Conservation (phyloP, 2,888 invertebrate species). For the Eledona agricola region DNA sequence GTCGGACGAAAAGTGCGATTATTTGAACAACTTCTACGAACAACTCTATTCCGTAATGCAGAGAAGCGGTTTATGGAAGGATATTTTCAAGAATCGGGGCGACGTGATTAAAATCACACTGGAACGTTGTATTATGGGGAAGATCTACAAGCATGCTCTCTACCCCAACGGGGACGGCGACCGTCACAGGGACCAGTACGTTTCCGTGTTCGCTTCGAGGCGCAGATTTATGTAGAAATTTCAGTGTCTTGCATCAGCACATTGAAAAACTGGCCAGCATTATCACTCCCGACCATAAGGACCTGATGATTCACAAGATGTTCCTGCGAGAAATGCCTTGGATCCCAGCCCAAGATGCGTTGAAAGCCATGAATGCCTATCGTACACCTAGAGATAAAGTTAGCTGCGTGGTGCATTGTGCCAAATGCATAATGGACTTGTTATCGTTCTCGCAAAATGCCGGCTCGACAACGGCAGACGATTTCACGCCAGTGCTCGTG, state of each 20-base stretch:
- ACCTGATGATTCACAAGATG: conserved; percentile 82
- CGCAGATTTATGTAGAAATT: too few relatives aligned
- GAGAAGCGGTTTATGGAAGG: conserved; percentile 77
- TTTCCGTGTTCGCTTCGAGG: conserved; percentile 42
- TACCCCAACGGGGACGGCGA: conserved; percentile 98
- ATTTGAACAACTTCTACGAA: conserved; percentile 83
- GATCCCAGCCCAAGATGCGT: conserved; percentile 92
- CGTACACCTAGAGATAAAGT: conserved; percentile 89
- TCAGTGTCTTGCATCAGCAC: conserved; percentile 86
- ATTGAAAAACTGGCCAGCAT: conserved; percentile 81
- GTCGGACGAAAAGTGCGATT: conserved; percentile 91
- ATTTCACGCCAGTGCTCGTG: conserved; percentile 95
- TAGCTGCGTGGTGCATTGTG: conserved; percentile 82
- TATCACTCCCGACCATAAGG: conserved; percentile 82
- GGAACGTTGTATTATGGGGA: conserved; percentile 90
- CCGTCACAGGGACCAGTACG: conserved; percentile 87
- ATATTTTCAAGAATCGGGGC: conserved; percentile 75
- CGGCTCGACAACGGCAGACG: conserved; percentile 88
- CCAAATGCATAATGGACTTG: conserved; percentile 93
- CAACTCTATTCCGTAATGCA: conserved; percentile 75
- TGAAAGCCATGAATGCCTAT: conserved; percentile 88
- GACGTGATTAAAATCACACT: conserved; percentile 83
- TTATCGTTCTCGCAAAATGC: conserved; percentile 84
- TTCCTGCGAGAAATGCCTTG: conserved; percentile 93
- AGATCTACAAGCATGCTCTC: conserved; percentile 90